phyloP scores from a whole-genome alignment of 1,140 invertebrate genomes.

The Batillaria attramentaria region DNA sequence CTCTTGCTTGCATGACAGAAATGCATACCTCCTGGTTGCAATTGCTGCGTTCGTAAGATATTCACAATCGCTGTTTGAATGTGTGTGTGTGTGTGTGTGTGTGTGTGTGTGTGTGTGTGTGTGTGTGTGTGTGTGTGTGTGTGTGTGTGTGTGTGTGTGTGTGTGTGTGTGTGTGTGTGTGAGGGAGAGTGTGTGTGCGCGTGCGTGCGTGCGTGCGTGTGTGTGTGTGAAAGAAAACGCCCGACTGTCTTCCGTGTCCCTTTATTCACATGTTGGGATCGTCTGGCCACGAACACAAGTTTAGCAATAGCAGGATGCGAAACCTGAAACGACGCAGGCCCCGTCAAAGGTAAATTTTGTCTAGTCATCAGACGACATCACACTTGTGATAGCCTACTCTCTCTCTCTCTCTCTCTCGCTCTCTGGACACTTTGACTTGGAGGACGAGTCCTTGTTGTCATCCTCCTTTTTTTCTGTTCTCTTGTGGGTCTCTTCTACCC shows the following conservation, averaged over 20 bases:
- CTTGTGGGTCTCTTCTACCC: no score
- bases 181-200: not conserved
- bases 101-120: conserved; percentile 15
- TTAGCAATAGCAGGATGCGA: conserved; percentile 43
- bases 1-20: not conserved
- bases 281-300: conserved; percentile 56
- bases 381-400: no score
- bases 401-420: no score
- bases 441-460: no score
- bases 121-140: not conserved
- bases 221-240: not conserved
- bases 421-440: no score
- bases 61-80: not conserved
- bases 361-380: no score
- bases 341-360: no score
- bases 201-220: not conserved
- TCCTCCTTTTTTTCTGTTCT: no score
- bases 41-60: not conserved
- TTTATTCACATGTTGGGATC: conserved; percentile 45
- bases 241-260: conserved; percentile 43
- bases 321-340: no score
- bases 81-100: conserved; percentile 13
- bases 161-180: conserved; percentile 6
- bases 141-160: not conserved
- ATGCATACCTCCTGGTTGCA: not conserved